Evolutionary conservation across 1,140 invertebrate species (phyloP), one percentile per base, ranked within the genome.

Genomic region (Oedothorax gibbosus): DNA sequence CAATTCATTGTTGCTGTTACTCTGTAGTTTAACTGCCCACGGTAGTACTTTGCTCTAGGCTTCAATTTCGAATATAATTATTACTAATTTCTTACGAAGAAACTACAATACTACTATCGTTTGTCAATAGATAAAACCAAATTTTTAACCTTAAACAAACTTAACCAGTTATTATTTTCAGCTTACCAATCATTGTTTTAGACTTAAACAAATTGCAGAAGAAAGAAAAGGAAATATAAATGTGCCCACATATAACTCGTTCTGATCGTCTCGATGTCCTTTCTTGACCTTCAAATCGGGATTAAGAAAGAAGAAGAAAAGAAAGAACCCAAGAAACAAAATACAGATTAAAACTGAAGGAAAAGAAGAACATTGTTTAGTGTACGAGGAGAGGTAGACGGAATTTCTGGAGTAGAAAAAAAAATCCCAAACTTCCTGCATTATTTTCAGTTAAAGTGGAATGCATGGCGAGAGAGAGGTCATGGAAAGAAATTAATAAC

Each of bases 371-470:
- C 50, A 21, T 8, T 21, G 18, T 75, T 62, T 21, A 75, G 56
- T 60, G 50, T 53, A 18, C 20, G 69, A 66, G 20, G 51, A 71
- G 66, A 35, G 65, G 54, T 35, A n/a, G 51, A 35, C 54, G 20
- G 53, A 80, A 69, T 69, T 80, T 80, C 21, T 69, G 21, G 65
- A 80, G 66, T 69, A 71, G 51, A 57, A 71, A 71, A 80, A 80
- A 71, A 50, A 51, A 51, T n/a, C 21, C 50, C 35, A 71, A 80
- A 80, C 78, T 80, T 80, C 78, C 78, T 80, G 78, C 78, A 80
- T 80, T 54, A 53, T 80, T 80, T 50, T 80, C 35, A 66, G 54
- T 66, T 80, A 54, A 80, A 80, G 21, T 80, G 78, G 78, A 69
- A 80, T 80, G 78, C 78, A 80, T 60, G 78, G 49, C 35, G 35